Evolutionary conservation across 1,140 invertebrate species (phyloP), one percentile per base, ranked within the genome.

Genomic region (Proctacanthus coquilletti): DNA sequence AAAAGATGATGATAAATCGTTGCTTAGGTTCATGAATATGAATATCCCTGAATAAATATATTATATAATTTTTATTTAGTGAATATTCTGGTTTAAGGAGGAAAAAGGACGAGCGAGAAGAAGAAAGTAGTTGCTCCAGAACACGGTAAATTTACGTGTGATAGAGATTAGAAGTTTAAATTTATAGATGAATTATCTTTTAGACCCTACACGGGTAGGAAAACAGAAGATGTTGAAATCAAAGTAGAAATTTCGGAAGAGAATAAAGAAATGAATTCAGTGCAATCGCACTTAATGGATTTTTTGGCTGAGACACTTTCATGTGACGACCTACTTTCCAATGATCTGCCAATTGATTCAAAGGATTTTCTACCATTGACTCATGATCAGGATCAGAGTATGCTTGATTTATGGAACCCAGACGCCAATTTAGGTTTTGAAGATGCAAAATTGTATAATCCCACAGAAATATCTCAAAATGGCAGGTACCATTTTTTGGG

Each of bases 131-230:
- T 20, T 59, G 56, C 37, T 53, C 52, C 27, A 46, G 56, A 25
- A 37, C 46, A 29, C 53, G 56, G 56, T 59, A 45, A 43, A 46
- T 27, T 30, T 23, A 4, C 18, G 13, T 21, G 14, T 4, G n/a
- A 2, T 10, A 34, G 11, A 15, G 17, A n/a, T n/a, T 17, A 3
- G 1, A 2, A 6, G 2, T 14, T 19, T 5, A 0, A 4, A 17
- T 11, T n/a, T 13, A 25, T n/a, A n/a, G 10, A 11, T 33, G 5
- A 20, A 17, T 8, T 1, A 2, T 1, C 11, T 42, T 46, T 3
- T 13, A 59, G 56, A 36, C 56, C 56, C 1, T 59, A 53, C 13
- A 59, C 56, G 56, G 50, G 56, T 9, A 41, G 53, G 18, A 31
- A 27, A 19, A 52, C 56, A 1, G 51, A 37, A 21, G 18, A n/a